phyloP scores from a whole-genome alignment of 2,888 invertebrate genomes.

The Phasia obesa region DNA sequence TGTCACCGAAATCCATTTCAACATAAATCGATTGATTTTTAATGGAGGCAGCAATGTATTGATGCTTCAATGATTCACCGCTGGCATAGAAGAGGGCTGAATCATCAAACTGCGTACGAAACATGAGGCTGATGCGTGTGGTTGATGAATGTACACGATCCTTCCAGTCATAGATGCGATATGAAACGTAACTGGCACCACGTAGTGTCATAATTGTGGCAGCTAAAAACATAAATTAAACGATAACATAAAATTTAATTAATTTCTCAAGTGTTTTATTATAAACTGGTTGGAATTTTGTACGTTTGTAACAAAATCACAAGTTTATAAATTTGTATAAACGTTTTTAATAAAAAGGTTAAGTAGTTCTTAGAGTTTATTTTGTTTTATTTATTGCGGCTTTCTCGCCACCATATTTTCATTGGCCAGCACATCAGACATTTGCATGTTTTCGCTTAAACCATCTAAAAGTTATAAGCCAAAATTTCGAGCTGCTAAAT shows the following conservation, averaged over 20 bases:
- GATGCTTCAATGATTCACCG: conserved; percentile 92
- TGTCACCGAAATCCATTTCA: conserved; percentile 93
- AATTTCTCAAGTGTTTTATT: neutral
- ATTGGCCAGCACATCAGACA: conserved; percentile 33
- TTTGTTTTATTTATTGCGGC: neutral
- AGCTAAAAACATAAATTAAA: conserved; percentile 83
- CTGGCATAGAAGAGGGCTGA: conserved; percentile 96
- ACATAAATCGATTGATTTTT: conserved; percentile 92
- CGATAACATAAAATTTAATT: conserved; percentile 14
- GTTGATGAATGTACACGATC: conserved; percentile 94
- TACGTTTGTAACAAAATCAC: neutral
- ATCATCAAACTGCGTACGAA: conserved; percentile 95
- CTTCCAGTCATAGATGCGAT: conserved; percentile 96
- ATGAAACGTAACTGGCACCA: conserved; percentile 96
- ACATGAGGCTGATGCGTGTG: conserved; percentile 93
- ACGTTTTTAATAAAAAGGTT: neutral
- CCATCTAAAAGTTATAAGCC: neutral
- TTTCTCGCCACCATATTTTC: conserved; percentile 34
- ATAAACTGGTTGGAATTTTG: too few relatives aligned
- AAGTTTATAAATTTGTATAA: conserved; percentile 16
- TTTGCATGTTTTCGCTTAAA: conserved; percentile 33
- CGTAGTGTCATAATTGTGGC: conserved; percentile 93
- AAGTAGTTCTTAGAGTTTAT: conserved; percentile 5
- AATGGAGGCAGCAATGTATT: conserved; percentile 94
- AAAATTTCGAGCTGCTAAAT: conserved; percentile 16